Evolutionary conservation across 2,797 vertebrate species (phyloP).

Genomic region (Rachycentron canadum): DNA sequence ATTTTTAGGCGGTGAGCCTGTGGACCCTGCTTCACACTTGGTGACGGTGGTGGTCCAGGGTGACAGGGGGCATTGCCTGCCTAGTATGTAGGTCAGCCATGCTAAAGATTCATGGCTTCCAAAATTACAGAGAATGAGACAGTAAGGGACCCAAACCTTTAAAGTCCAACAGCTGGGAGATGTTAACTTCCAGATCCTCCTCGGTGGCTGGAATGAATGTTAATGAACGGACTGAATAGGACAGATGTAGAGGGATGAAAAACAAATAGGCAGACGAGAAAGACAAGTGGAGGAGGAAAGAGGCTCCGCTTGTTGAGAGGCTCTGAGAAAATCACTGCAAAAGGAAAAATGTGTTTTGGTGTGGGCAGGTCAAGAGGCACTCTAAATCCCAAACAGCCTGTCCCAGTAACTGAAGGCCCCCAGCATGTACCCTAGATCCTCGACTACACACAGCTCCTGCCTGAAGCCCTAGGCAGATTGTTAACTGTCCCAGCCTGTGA

Average conservation of each 20-base stretch:
- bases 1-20: conserved; percentile 34
- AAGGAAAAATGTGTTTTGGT: conserved; percentile 45
- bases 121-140: conserved; percentile 64
- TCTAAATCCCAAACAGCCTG: conserved; percentile 54
- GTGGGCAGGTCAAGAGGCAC: conserved; percentile 40
- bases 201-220: conserved; percentile 48
- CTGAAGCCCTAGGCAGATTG: conserved; percentile 68
- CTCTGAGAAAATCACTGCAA: conserved; percentile 21
- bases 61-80: conserved; percentile 50
- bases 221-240: conserved; percentile 54
- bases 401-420: conserved; percentile 56
- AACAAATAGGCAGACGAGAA: conserved; percentile 36
- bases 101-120: conserved; percentile 63
- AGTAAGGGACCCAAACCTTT: conserved; percentile 28
- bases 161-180: conserved; percentile 69
- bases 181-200: conserved; percentile 55
- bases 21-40: not conserved
- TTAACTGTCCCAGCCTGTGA: conserved; percentile 46
- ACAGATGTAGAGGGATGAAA: conserved; percentile 44
- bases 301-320: conserved; percentile 26
- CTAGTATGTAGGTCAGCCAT: conserved; percentile 69
- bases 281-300: conserved; percentile 34
- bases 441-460: conserved; percentile 35
- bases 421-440: conserved; percentile 49
- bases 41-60: conserved; percentile 47